A percentile compares a stretch with the other conserved stretches of the same genome.
Evolutionary conservation across 2,113 vertebrate genomes (phyloP).

Genomic region (Amphiprion ocellaris): DNA sequence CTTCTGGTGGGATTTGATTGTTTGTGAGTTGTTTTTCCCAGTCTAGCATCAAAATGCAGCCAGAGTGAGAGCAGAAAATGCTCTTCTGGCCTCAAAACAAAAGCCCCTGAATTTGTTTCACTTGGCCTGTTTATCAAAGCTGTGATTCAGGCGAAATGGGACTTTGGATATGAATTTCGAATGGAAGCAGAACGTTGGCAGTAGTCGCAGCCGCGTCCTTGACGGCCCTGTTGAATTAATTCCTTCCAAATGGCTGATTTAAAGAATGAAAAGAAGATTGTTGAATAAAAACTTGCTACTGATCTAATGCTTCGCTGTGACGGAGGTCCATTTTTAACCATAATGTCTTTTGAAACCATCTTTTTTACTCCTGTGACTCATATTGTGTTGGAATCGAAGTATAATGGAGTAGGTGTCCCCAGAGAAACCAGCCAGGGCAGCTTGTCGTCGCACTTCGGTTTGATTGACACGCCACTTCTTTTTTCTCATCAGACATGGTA

Average conservation of each 20-base stretch:
- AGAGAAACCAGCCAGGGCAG: slow-evolving; percentile 48
- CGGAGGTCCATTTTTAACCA: slow-evolving; percentile 53
- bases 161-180: slow-evolving; percentile 56
- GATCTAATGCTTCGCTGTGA: slow-evolving; percentile 52
- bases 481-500: slow-evolving; percentile 69
- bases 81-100: slow-evolving; percentile 50
- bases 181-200: slow-evolving; percentile 42
- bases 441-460: slow-evolving; percentile 63
- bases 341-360: slow-evolving; percentile 48
- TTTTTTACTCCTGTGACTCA: slow-evolving; percentile 56
- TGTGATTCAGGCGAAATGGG: slow-evolving; percentile 53
- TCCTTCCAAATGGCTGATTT: slow-evolving; percentile 56
- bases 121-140: slow-evolving; percentile 52
- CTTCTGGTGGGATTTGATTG: slow-evolving; percentile 40
- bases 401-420: slow-evolving; percentile 63
- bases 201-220: slow-evolving; percentile 33
- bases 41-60: slow-evolving; percentile 15
- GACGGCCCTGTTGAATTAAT: slow-evolving; percentile 49
- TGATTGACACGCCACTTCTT: slow-evolving; percentile 73
- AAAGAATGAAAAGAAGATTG: slow-evolving; percentile 50
- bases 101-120: slow-evolving; percentile 34
- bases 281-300: slow-evolving; percentile 47
- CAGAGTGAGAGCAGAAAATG: slow-evolving; percentile 36
- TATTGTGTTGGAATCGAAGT: slow-evolving; percentile 60
- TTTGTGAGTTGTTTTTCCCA: slow-evolving; percentile 28